Conservation (phyloP, 30 jellyfish, hydroid and myxozoan species). For the Sanderia malayensis region DNA sequence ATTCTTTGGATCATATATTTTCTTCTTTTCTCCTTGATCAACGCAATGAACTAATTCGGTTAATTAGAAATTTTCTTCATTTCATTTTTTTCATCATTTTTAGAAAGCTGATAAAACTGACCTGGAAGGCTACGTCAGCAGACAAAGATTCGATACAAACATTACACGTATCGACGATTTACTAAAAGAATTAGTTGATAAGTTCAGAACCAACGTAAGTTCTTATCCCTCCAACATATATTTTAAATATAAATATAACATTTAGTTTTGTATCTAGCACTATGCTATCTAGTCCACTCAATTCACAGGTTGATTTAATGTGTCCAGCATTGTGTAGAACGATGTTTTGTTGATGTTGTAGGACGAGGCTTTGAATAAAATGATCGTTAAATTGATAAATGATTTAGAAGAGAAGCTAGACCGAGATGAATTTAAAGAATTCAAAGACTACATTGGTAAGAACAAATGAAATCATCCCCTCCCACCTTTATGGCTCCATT, state of each 20-base stretch:
- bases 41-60: too few relatives aligned
- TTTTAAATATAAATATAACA: not conserved
- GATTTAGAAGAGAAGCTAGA: constrained; percentile 34
- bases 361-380: constrained; percentile 45
- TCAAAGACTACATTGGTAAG: constrained; percentile 41
- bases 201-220: constrained; percentile 42
- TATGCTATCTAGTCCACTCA: too few relatives aligned
- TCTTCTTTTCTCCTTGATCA: too few relatives aligned
- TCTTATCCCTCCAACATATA: too few relatives aligned
- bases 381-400: constrained; percentile 23
- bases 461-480: too few relatives aligned
- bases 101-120: constrained; percentile 53
- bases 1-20: too few relatives aligned
- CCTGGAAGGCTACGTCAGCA: constrained; percentile 34
- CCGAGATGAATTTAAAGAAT: constrained; percentile 31
- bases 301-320: too few relatives aligned
- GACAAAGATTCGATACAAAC: constrained; percentile 46
- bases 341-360: too few relatives aligned
- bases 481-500: too few relatives aligned
- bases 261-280: not conserved
- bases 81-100: too few relatives aligned
- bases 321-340: too few relatives aligned
- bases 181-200: constrained; percentile 39
- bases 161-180: constrained; percentile 41
- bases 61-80: too few relatives aligned